phyloP scores from a whole-genome alignment of 37 sponge, comb jelly and placozoan genomes.

The Haliclona indistincta region DNA sequence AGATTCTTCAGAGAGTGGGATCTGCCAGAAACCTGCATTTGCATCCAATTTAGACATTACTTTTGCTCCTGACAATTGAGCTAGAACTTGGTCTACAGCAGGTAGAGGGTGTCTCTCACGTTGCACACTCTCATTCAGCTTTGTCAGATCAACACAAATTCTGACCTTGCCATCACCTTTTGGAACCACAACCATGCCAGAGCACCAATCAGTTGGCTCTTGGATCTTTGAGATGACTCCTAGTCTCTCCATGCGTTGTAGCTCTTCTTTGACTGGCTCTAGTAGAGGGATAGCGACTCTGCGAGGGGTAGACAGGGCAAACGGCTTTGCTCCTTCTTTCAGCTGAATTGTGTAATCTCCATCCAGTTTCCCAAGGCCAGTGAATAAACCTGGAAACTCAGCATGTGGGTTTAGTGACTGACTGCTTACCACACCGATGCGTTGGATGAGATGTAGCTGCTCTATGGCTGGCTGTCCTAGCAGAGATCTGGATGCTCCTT shows the following conservation, averaged over 20 bases:
- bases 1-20: constrained; percentile 21
- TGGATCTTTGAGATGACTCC: constrained; percentile 30
- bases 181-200: constrained; percentile 30
- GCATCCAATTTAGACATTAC: constrained; percentile 46
- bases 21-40: constrained; percentile 54
- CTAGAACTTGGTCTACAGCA: constrained; percentile 36
- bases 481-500: constrained; percentile 7
- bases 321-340: too few species aligned
- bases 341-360: too few species aligned
- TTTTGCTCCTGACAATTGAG: constrained; percentile 42
- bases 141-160: constrained; percentile 45
- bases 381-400: constrained; percentile 36
- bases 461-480: too few species aligned
- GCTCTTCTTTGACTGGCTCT: constrained; percentile 26
- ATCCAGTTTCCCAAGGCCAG: too few species aligned
- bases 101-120: constrained; percentile 32
- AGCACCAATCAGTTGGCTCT: constrained; percentile 56
- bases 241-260: constrained; percentile 39
- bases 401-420: not conserved
- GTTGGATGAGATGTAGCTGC: too few species aligned
- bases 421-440: too few species aligned
- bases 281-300: constrained; percentile 31
- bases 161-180: constrained; percentile 54
- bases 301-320: constrained; percentile 25
- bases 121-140: constrained; percentile 44